These are phyloP conservation scores for Solea solea DNA, from an alignment of 2,113 vertebrate species.

Conservation along the genomic window DNA sequence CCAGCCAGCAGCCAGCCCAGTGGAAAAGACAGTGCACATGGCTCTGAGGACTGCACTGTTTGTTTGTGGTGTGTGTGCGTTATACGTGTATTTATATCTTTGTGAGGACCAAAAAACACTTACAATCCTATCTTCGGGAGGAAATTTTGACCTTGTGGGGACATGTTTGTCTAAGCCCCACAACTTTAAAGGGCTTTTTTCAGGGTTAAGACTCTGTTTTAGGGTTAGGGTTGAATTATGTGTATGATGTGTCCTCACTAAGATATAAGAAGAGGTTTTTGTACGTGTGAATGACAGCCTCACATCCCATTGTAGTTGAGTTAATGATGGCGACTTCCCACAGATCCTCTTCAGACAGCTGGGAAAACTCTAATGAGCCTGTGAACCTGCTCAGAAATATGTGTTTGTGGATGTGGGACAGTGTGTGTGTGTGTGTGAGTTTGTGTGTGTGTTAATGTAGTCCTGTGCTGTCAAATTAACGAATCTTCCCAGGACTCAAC, in stretches of 20 bases:
- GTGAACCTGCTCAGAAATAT: constrained; percentile 64
- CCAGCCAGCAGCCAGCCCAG: constrained; percentile 54
- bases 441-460: constrained; percentile 9
- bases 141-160: no score
- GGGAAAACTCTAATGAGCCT: constrained; percentile 74
- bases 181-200: no score
- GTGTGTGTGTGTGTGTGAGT: constrained; percentile 5
- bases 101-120: not conserved
- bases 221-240: no score
- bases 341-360: constrained; percentile 73
- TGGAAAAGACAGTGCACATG: constrained; percentile 61
- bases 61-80: constrained; percentile 7
- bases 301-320: constrained; percentile 65
- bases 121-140: no score
- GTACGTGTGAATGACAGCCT: constrained; percentile 34
- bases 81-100: not conserved
- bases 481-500: constrained; percentile 40
- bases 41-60: constrained; percentile 42
- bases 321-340: constrained; percentile 73
- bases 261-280: not conserved
- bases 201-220: no score
- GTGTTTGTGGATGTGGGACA: not conserved
- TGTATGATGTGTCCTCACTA: no score
- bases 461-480: constrained; percentile 41
- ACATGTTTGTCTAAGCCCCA: no score